Evolutionary conservation across 35 echinoderm and acorn worm species (phyloP), one percentile per base, ranked within the genome.

Genomic region (Nesometra sesokonis): DNA sequence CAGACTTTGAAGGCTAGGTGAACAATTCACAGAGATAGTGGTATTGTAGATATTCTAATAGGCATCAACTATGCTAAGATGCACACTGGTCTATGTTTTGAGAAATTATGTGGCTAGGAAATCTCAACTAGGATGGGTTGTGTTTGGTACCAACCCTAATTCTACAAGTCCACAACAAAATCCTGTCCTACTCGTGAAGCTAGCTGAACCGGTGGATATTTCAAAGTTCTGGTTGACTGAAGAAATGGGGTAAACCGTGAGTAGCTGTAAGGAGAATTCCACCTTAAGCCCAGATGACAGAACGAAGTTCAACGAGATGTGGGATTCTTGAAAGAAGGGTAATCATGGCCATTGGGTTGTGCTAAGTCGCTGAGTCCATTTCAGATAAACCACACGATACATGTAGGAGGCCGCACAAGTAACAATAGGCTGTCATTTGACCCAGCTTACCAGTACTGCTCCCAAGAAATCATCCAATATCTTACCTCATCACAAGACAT

Each of bases 91-190:
- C 78, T 82, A 36, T 37, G 33, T 30, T 32, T 82, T 31, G 47
- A 33, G 77, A 31, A 81, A 88, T 43, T 32, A 85, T 3, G 78
- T 91, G 34, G 86, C 89, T 32, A 78, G 86, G 33, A 46, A 89
- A 17, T 88, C 93, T 76, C 93, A 89, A 27, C 82, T 94, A 32
- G 93, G 93, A 15, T 43, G 15, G 4, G 38, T 15, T 43, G 5
- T 43, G 38, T 15, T 43, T 43, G 38, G 5, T 43, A 67, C 52
- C 8, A 67, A 67, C 52, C 7, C 21, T 27, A 67, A 27, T 13
- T 67, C 52, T 67, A 67, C 52, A 67, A 67, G 52, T 2, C 52
- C 7, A 67, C 52, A 67, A 19, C 52, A 67, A 67, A 67, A 67
- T 27, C 52, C 52, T 27, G 21, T 67, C 7, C 9, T 67, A 19